Percentiles rank a stretch among this genome's conserved stretches.
These are phyloP conservation scores for Pollenia labialis DNA, from an alignment of 2,888 invertebrate genomes.

Conservation along the genomic window DNA sequence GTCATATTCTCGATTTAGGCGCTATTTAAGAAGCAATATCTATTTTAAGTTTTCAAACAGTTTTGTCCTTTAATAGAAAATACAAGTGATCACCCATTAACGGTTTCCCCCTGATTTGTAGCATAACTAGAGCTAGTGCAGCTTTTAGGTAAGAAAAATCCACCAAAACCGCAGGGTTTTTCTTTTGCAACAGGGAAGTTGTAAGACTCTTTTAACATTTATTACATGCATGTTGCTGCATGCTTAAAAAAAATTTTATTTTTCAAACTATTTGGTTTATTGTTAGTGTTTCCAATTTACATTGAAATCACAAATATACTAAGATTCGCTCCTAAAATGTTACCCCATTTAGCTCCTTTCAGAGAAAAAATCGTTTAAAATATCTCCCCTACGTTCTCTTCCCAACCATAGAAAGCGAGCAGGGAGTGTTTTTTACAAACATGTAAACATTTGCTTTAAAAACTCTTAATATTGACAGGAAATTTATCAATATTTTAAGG, in stretches of 20 bases:
- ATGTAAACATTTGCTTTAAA: slow-evolving; percentile 43
- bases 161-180: no score
- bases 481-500: slow-evolving; percentile 55
- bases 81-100: no score
- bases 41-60: no score
- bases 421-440: not conserved
- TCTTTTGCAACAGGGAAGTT: not conserved
- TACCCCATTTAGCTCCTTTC: not conserved
- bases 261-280: not conserved
- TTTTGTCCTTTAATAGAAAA: no score
- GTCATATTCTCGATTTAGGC: no score
- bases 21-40: no score
- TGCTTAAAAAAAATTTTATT: slow-evolving; percentile 11
- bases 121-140: no score
- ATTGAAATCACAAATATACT: no score
- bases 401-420: not conserved
- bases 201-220: not conserved
- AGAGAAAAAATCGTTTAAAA: not conserved
- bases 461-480: slow-evolving; percentile 45
- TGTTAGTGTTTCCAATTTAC: not conserved
- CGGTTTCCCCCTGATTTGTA: no score
- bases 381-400: not conserved
- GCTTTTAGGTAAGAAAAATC: no score
- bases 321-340: no score
- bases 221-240: slow-evolving; percentile 25